Conservation (phyloP, 2,797 vertebrate genomes). For the Chloroceryle inda region DNA sequence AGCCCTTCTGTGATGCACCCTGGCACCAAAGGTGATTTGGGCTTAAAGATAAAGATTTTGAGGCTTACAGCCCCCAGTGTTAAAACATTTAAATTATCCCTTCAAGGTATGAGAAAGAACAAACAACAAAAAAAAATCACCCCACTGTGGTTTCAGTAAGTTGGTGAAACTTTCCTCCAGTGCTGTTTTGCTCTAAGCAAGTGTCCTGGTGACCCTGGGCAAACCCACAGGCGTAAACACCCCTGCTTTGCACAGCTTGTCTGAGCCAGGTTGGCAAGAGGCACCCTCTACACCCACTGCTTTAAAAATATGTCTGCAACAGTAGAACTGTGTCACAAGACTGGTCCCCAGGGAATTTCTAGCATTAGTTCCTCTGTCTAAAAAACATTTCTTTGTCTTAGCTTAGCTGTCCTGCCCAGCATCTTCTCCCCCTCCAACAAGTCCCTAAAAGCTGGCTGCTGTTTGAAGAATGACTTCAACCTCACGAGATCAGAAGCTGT, state of each 20-base stretch:
- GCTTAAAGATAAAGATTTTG: neutral
- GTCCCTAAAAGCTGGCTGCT: neutral
- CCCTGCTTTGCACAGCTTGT: neutral
- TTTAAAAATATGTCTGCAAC: neutral
- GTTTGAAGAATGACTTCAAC: slow-evolving; percentile 51
- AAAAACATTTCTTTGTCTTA: slow-evolving; percentile 31
- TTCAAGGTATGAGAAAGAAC: neutral
- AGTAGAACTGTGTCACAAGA: neutral
- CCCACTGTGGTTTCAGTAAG: neutral
- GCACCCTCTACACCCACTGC: neutral
- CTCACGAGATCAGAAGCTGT: slow-evolving; percentile 46
- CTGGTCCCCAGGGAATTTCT: neutral
- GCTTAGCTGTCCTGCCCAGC: neutral
- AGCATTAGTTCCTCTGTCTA: neutral
- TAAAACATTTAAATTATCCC: neutral
- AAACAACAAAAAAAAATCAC: neutral
- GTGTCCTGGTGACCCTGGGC: neutral
- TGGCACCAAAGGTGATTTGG: neutral
- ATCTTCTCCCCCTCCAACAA: neutral
- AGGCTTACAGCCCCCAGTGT: neutral
- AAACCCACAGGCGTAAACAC: neutral
- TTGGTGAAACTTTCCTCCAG: neutral
- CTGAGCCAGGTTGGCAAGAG: neutral
- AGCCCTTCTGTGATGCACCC: neutral
- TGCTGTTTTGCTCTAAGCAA: neutral